Base-by-base conservation (phyloP, 35 echinoderm and acorn worm genomes). In the Acanthaster planci region DNA sequence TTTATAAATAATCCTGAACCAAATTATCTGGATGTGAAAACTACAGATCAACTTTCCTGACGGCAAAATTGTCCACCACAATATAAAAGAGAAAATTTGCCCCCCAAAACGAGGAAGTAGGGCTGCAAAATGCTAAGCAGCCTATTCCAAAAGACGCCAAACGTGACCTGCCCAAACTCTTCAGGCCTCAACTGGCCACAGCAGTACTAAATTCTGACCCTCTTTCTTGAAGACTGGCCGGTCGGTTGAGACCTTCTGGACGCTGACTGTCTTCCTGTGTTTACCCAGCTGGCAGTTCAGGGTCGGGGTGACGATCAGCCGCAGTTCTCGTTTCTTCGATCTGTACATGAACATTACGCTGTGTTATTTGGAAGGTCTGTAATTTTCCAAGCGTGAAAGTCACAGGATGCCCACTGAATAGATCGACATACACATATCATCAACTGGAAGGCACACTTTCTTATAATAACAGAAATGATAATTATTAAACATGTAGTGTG, bases 281-380 rank as follows among this genome's bases (percentile, higher is more conserved):
- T 97, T 97, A 29, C 94, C 94, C 10, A 97, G 82, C 76, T 97
- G 94, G 53, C 94, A 97, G 82, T 90, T 82, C n/a, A 97, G 67
- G 42, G 85, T 60, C 23, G 87, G 76, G 19, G 67, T 87, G 60
- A 97, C 91, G 9, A 92, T 89, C 2, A 91, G 75, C 7, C 87
- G 84, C 27, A 93, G 21, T 7, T 92, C 90, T 2, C 78, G 78
- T 40, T 92, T 87, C 19, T 89, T 58, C 18, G 75, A 64, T 27
- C 91, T 93, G 75, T 8, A 29, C 35, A 75, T n/a, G 39, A 37
- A 82, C 44, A 47, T 12, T 6, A 47, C 4, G 12, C 42, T 12
- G 5, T 3, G 35, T 10, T 22, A 27, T 7, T 67, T 22, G 35
- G 35, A 22, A 1, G 4, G 35, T 67, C 55, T 58, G 55, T 15